phyloP scores from a whole-genome alignment of 2,888 invertebrate genomes.

The Cataglyphis livida region DNA sequence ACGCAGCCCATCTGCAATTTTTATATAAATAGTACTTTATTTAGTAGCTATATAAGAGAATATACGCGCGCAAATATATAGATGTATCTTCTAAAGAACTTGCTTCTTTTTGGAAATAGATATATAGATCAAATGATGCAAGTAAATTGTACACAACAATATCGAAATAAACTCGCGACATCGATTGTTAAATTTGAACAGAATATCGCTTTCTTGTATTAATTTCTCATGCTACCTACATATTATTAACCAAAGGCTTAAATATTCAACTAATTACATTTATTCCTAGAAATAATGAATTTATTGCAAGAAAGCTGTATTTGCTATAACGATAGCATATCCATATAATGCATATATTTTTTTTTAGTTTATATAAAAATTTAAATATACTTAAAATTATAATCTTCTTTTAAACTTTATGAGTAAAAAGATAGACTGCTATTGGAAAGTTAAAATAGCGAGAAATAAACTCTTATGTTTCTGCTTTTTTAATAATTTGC shows the following conservation, averaged over 20 bases:
- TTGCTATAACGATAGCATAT: constrained; percentile 26
- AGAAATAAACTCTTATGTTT: constrained; percentile 21
- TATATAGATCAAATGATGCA: constrained; percentile 9
- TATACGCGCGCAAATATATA: constrained; percentile 36
- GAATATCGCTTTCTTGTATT: constrained; percentile 47
- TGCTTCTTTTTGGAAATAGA: constrained; percentile 19
- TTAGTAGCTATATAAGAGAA: constrained; percentile 46
- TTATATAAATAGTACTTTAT: constrained; percentile 53
- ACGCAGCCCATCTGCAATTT: too few relatives aligned
- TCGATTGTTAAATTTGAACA: constrained; percentile 14
- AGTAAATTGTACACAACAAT: constrained; percentile 30
- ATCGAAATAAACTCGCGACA: constrained; percentile 31
- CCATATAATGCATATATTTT: constrained; percentile 27
- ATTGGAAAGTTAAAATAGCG: not conserved
- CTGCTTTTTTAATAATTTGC: constrained; percentile 27
- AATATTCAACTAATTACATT: constrained; percentile 29
- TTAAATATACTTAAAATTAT: constrained; percentile 39
- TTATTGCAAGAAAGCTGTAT: constrained; percentile 49
- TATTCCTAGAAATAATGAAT: constrained; percentile 30
- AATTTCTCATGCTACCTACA: constrained; percentile 35
- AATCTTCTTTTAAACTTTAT: constrained; percentile 32
- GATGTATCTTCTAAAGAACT: constrained; percentile 5
- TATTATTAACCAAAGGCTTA: constrained; percentile 52
- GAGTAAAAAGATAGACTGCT: constrained; percentile 4
- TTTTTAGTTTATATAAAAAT: constrained; percentile 33